These are phyloP conservation scores for Drosophila saltans DNA, from an alignment of 1,140 invertebrate genomes.

Conservation along the genomic window DNA sequence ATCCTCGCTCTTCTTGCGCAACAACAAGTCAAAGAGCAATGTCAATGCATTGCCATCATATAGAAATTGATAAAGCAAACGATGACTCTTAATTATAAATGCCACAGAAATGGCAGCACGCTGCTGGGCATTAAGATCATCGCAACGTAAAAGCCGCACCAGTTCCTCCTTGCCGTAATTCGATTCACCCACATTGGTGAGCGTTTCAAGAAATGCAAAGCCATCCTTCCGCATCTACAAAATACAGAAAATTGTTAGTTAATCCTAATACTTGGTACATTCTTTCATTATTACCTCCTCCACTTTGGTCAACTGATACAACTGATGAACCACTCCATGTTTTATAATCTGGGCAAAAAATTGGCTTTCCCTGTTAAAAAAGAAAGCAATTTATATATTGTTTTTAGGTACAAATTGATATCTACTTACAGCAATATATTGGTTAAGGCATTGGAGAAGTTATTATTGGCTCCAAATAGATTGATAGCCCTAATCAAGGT, in stretches of 20 bases:
- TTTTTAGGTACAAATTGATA: no score
- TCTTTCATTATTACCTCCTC: constrained; percentile 55
- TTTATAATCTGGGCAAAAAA: constrained; percentile 82
- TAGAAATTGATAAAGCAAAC: constrained; percentile 75
- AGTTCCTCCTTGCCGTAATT: constrained; percentile 82
- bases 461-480: constrained; percentile 74
- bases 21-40: constrained; percentile 68
- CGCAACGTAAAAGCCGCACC: constrained; percentile 67
- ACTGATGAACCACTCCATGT: constrained; percentile 76
- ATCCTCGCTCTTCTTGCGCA: constrained; percentile 65
- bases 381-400: background rate
- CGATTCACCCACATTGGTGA: constrained; percentile 79
- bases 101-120: constrained; percentile 76
- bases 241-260: background rate
- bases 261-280: background rate
- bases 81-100: constrained; percentile 75
- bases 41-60: constrained; percentile 74
- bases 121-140: constrained; percentile 69
- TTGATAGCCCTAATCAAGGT: constrained; percentile 74
- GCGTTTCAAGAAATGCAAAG: constrained; percentile 72
- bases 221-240: constrained; percentile 72
- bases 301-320: constrained; percentile 75
- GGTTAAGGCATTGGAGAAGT: constrained; percentile 72
- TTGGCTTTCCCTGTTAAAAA: constrained; percentile 68
- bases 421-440: constrained; percentile 78